Evolutionary conservation across 1,140 invertebrate genomes (phyloP), one percentile per base, ranked within the genome.

Genomic region (Drepana arcuata): DNA sequence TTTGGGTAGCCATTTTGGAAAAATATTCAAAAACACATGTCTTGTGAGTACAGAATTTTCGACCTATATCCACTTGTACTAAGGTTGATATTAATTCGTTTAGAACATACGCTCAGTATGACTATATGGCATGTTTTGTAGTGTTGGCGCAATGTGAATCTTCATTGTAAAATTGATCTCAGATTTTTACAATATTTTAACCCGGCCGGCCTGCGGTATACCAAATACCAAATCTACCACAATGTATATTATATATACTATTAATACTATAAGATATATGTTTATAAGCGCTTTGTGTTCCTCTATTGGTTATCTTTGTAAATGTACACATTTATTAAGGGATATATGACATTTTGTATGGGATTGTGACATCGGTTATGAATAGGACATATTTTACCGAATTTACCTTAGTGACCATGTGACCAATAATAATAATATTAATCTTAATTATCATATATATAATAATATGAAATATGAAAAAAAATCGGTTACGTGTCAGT

Each of bases 161-260:
- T 52, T 44, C 37, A 40, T 46, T 27, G 26, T 33, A 30, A 56
- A 62, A 58, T 68, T 80, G 72, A 80, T 77, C 70, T 80, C 74
- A 80, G 52, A 52, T 34, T 53, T 49, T 32, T 39, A 40, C 27
- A 41, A 34, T 39, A n/a, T n/a, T n/a, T 38, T 24, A 24, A 44
- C 42, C 48, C 62, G 52, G 44, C 41, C 48, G 53, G 47, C 53
- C 54, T 57, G 55, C 42, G 15, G 31, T 54, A 74, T 74, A 80
- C 72, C 75, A 80, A 80, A 26, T n/a, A n/a, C n/a, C n/a, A n/a
- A n/a, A 79, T 67, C 47, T 67, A 74, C 55, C 62, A 72, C 48
- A 59, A 39, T 77, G 62, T 73, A 70, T 77, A 62, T 73, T 65
- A 71, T 56, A 62, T 55, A n/a, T 43, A 44, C 49, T 44, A 51